A percentile compares a stretch with the other conserved stretches of the same genome.
These are phyloP conservation scores for Tupaia tana DNA, from an alignment of 2,113 vertebrate genomes.

Conservation along the genomic window DNA sequence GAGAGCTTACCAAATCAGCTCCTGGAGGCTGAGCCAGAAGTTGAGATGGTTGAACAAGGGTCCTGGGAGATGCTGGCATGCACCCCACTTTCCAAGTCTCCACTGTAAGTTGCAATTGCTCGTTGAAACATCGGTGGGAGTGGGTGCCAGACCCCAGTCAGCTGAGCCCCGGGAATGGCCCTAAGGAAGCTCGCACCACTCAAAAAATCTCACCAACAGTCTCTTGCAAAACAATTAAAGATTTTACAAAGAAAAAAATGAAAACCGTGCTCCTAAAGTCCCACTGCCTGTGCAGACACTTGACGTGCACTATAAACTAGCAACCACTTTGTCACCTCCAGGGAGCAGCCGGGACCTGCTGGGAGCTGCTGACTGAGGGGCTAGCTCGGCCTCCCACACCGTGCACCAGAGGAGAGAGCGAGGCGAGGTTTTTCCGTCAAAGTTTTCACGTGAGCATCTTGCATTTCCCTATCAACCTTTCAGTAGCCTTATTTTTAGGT, in stretches of 20 bases:
- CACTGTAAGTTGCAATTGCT: neutral
- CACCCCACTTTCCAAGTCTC: neutral
- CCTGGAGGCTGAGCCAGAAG: too few relatives aligned
- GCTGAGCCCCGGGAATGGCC: neutral
- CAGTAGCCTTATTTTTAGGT: neutral
- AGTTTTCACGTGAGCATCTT: too few relatives aligned
- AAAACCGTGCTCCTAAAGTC: neutral
- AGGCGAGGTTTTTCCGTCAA: neutral
- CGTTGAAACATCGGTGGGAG: neutral
- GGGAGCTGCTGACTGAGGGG: neutral
- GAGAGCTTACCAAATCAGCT: neutral
- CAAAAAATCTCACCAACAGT: neutral
- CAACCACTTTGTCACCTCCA: neutral
- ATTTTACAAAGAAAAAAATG: neutral
- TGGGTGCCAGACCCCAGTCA: neutral
- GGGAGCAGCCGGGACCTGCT: neutral
- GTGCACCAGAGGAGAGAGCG: too few relatives aligned
- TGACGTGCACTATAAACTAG: fast-evolving
- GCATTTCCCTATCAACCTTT: neutral
- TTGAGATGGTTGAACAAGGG: neutral
- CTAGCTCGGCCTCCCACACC: too few relatives aligned
- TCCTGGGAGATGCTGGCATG: neutral
- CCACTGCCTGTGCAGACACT: neutral
- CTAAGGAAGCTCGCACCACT: neutral
- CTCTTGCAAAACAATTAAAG: neutral